These are phyloP conservation scores for Clistopyga incitator DNA, from an alignment of 2,888 invertebrate species.

Conservation along the genomic window DNA sequence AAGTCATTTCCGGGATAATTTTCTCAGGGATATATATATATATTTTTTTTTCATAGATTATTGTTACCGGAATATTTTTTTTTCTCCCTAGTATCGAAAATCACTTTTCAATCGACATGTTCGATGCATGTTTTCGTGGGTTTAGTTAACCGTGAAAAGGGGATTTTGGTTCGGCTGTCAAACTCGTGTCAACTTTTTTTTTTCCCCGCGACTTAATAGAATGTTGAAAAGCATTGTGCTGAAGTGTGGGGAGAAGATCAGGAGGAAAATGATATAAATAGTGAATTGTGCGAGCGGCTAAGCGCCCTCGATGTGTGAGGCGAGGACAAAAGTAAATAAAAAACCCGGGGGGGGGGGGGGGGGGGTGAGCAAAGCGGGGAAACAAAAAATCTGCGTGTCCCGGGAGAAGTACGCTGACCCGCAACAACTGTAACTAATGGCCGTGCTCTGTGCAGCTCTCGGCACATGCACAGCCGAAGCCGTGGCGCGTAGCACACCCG, in stretches of 20 bases:
- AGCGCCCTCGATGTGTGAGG: constrained; percentile 54
- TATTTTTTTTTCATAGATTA: not conserved
- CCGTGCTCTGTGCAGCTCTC: constrained; percentile 62
- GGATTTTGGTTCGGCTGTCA: constrained; percentile 29
- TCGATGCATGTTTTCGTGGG: not conserved
- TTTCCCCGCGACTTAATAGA: not conserved
- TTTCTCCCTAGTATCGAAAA: not conserved
- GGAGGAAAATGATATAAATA: constrained; percentile 9
- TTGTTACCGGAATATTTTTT: not conserved
- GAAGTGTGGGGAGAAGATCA: constrained; percentile 19
- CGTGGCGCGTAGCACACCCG: constrained; percentile 41
- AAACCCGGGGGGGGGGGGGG: constrained; percentile 13
- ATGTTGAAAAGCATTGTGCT: not conserved
- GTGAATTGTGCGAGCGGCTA: constrained; percentile 45
- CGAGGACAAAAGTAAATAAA: constrained; percentile 24
- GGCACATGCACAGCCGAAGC: constrained; percentile 49
- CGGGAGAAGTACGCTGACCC: constrained; percentile 64
- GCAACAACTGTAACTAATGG: constrained; percentile 68
- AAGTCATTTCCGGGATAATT: too few relatives aligned
- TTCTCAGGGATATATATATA: too few relatives aligned
- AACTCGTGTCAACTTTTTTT: constrained; percentile 43
- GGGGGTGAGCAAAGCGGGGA: too few relatives aligned
- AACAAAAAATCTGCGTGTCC: constrained; percentile 58
- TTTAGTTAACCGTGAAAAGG: not conserved
- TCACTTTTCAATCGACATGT: not conserved